A percentile compares a stretch with the other conserved stretches of the same genome.
These are phyloP conservation scores for Oceanodroma tethys DNA, from an alignment of 2,113 vertebrate species.

Conservation along the genomic window DNA sequence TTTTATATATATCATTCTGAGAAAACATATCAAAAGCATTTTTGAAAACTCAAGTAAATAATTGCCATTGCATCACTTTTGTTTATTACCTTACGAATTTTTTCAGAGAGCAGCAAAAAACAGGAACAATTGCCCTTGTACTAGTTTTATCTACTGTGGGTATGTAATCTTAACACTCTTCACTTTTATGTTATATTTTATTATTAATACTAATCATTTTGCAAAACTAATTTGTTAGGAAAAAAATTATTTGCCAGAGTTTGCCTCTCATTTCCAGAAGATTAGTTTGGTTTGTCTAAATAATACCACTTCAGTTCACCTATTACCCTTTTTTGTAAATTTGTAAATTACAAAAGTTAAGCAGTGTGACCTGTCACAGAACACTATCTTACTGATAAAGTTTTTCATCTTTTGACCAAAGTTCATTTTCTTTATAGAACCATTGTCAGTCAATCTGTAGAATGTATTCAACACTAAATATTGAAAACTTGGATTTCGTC, in stretches of 20 bases:
- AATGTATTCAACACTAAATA: background rate
- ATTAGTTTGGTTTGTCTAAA: background rate
- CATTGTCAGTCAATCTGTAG: background rate
- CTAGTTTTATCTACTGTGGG: background rate
- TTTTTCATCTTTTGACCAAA: background rate
- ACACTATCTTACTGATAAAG: background rate
- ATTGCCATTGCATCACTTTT: background rate
- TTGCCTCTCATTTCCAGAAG: background rate
- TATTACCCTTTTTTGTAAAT: background rate
- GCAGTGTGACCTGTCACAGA: background rate
- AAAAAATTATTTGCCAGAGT: background rate
- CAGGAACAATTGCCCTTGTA: background rate
- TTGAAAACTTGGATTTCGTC: background rate
- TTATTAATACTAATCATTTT: background rate
- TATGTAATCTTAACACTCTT: background rate
- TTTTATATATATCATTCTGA: background rate
- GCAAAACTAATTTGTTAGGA: background rate
- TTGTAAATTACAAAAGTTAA: background rate
- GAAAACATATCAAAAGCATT: background rate
- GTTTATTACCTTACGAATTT: background rate
- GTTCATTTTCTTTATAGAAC: background rate
- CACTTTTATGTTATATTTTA: background rate
- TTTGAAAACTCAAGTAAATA: background rate
- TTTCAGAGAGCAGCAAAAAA: background rate
- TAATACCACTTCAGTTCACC: background rate